phyloP scores from a whole-genome alignment of 2,113 vertebrate species.

The Podarcis cretensis region DNA sequence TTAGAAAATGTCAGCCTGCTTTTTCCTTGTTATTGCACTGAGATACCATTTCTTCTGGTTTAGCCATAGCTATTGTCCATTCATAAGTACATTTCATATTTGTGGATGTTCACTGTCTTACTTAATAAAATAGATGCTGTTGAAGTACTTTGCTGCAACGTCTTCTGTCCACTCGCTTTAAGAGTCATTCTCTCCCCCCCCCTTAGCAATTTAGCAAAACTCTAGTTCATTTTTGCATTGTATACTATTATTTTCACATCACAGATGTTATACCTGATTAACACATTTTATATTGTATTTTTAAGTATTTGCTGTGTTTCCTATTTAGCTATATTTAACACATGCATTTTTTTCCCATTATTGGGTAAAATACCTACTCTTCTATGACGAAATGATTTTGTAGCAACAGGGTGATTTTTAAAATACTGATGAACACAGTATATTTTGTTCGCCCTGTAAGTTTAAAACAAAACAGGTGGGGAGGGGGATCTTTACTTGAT shows the following conservation, averaged over 20 bases:
- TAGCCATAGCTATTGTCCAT: background rate
- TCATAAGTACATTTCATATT: constrained; percentile 35
- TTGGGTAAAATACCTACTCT: background rate
- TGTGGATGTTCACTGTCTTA: constrained; percentile 34
- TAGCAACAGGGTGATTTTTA: background rate
- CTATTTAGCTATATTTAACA: background rate
- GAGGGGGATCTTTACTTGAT: background rate
- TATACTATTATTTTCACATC: constrained; percentile 3
- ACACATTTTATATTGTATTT: background rate
- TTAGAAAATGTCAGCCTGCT: constrained; percentile 34
- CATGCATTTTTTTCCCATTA: background rate
- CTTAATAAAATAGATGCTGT: constrained; percentile 22
- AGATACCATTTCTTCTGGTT: constrained; percentile 31
- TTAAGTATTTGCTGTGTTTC: background rate
- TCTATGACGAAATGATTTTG: constrained; percentile 17
- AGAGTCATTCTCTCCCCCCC: constrained; percentile 6
- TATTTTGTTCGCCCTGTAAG: background rate
- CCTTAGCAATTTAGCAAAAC: background rate
- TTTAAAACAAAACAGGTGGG: background rate
- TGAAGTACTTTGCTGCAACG: constrained; percentile 5
- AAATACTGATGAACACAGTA: background rate
- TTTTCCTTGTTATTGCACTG: constrained; percentile 21
- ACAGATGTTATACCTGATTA: accelerated
- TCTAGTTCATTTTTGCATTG: background rate
- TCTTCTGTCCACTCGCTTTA: constrained; percentile 20